Evolutionary conservation across 92 coral and sea anemone species (phyloP).

Genomic region (Bergia sp.): DNA sequence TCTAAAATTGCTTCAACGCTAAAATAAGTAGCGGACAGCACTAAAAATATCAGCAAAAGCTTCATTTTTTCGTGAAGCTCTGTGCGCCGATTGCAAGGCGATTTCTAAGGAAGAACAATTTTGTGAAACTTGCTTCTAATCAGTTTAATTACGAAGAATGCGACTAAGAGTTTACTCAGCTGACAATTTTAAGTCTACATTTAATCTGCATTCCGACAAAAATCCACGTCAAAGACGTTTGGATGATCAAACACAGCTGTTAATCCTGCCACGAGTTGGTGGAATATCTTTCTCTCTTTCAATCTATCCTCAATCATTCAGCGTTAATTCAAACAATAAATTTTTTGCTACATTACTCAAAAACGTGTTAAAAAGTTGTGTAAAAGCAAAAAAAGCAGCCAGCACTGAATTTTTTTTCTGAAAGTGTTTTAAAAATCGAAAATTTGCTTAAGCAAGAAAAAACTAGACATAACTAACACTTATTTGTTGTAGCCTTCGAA

Average conservation of each 20-base stretch:
- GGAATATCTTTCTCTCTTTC: background rate
- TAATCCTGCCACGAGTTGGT: background rate
- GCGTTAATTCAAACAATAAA: background rate
- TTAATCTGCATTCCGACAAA: background rate
- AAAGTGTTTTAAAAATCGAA: no score
- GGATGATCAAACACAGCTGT: slow-evolving; percentile 29
- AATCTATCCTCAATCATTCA: background rate
- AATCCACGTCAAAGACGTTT: slow-evolving; percentile 21
- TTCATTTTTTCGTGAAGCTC: slow-evolving; percentile 24
- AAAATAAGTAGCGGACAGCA: slow-evolving; percentile 10
- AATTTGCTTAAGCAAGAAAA: no score
- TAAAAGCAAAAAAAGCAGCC: background rate
- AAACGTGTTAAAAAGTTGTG: background rate
- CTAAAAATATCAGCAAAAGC: slow-evolving; percentile 1
- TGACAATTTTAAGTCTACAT: background rate
- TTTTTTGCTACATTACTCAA: background rate
- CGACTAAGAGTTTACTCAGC: slow-evolving; percentile 17
- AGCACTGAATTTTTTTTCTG: no score
- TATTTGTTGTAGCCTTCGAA: no score
- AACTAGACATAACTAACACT: no score
- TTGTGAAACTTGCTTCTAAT: background rate
- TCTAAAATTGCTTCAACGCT: slow-evolving; percentile 55
- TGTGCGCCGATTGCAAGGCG: slow-evolving; percentile 12
- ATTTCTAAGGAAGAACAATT: background rate
- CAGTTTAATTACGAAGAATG: background rate